phyloP scores from a whole-genome alignment of 2,113 vertebrate species.

The Phoenicopterus ruber region DNA sequence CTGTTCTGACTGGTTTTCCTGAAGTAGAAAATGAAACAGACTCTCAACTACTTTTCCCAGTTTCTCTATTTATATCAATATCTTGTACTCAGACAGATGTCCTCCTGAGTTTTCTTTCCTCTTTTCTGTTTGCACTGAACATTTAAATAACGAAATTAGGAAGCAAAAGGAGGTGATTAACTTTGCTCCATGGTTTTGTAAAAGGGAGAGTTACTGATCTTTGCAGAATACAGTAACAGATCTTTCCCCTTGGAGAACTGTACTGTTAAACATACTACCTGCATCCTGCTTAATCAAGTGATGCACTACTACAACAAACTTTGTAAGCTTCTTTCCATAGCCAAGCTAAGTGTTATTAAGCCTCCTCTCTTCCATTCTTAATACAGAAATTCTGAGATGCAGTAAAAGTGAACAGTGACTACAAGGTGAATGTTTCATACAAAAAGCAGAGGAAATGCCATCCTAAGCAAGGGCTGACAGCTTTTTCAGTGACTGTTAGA shows the following conservation, averaged over 20 bases:
- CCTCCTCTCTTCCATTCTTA: neutral
- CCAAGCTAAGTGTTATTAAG: neutral
- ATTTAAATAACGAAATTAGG: constrained; percentile 11
- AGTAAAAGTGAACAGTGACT: neutral
- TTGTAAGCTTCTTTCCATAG: neutral
- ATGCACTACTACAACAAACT: neutral
- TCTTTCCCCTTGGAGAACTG: neutral
- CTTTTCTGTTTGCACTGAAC: neutral
- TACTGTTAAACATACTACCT: neutral
- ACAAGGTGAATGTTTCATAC: neutral
- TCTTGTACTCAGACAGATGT: neutral
- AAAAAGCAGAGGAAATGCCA: neutral
- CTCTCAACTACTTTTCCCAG: neutral
- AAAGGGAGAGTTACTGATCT: neutral
- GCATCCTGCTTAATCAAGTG: neutral
- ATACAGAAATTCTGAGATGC: neutral
- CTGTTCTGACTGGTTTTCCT: neutral
- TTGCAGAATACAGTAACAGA: neutral
- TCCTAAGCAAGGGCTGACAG: neutral
- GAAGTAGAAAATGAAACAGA: neutral
- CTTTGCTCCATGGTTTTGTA: neutral
- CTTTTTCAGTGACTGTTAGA: neutral
- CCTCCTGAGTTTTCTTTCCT: constrained; percentile 2
- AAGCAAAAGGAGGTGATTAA: constrained; percentile 6
- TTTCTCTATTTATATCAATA: constrained; percentile 24